A percentile compares a stretch with the other conserved stretches of the same genome.
phyloP scores from a whole-genome alignment of 2,113 vertebrate genomes.

The Hassar affinis region DNA sequence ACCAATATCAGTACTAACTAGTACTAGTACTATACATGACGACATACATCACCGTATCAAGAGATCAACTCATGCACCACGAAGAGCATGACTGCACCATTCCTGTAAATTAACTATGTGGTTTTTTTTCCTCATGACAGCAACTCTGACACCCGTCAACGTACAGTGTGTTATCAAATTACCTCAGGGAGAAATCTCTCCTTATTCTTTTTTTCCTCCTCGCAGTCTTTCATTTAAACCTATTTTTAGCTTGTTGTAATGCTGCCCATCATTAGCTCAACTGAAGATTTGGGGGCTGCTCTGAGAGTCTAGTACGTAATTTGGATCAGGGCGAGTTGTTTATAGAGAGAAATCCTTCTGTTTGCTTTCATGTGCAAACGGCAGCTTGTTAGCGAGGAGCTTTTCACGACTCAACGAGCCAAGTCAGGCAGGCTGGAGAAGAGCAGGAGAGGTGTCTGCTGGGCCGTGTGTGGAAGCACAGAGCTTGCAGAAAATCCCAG shows the following conservation, averaged over 20 bases:
- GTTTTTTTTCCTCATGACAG: not conserved
- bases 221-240: constrained; percentile 25
- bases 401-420: constrained; percentile 43
- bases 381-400: constrained; percentile 52
- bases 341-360: constrained; percentile 44
- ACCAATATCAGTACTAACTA: not conserved
- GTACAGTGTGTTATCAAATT: constrained; percentile 15
- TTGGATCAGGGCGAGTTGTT: constrained; percentile 25
- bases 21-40: not conserved
- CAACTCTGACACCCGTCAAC: constrained; percentile 18
- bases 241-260: constrained; percentile 20
- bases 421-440: constrained; percentile 36
- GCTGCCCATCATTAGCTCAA: constrained; percentile 40
- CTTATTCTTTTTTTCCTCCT: not conserved
- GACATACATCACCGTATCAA: not conserved
- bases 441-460: constrained; percentile 33
- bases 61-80: not conserved
- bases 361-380: constrained; percentile 55
- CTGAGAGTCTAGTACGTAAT: constrained; percentile 47
- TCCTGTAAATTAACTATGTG: not conserved
- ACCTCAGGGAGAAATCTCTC: constrained; percentile 10
- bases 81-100: not conserved
- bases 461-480: constrained; percentile 34
- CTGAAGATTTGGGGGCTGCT: constrained; percentile 8
- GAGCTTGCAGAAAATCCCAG: constrained; percentile 44